These are phyloP conservation scores for Catamblyrhynchus diadema DNA, from an alignment of 2,797 vertebrate genomes.

Conservation along the genomic window DNA sequence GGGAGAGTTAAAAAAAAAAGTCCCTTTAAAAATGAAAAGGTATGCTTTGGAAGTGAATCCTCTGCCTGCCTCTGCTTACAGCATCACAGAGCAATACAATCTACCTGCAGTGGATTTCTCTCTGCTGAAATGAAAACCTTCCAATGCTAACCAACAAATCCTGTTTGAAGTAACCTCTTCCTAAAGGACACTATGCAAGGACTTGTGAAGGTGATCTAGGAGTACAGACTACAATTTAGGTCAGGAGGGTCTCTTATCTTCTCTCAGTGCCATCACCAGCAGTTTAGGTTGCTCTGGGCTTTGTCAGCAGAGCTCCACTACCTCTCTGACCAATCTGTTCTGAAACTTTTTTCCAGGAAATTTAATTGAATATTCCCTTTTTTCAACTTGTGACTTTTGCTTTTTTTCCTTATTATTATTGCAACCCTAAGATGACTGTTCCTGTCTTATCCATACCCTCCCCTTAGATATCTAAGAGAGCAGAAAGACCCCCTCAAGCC, in stretches of 20 bases:
- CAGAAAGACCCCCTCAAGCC: not conserved
- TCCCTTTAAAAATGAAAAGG: not conserved
- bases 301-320: not conserved
- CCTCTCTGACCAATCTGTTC: not conserved
- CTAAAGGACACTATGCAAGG: not conserved
- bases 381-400: not conserved
- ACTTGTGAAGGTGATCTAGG: not conserved
- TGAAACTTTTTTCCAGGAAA: not conserved
- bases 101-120: not conserved
- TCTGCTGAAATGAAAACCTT: not conserved
- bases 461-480: not conserved
- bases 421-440: not conserved
- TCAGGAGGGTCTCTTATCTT: not conserved
- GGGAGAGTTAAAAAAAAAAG: not conserved
- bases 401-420: not conserved
- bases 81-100: not conserved
- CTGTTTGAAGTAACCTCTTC: not conserved
- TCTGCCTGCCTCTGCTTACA: not conserved
- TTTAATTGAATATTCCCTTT: not conserved
- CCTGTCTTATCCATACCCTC: not conserved
- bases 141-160: not conserved
- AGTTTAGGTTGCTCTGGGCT: not conserved
- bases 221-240: not conserved
- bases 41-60: not conserved
- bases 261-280: not conserved